Evolutionary conservation across 2,797 vertebrate genomes (phyloP).

Genomic region (Meriones psammophilus): DNA sequence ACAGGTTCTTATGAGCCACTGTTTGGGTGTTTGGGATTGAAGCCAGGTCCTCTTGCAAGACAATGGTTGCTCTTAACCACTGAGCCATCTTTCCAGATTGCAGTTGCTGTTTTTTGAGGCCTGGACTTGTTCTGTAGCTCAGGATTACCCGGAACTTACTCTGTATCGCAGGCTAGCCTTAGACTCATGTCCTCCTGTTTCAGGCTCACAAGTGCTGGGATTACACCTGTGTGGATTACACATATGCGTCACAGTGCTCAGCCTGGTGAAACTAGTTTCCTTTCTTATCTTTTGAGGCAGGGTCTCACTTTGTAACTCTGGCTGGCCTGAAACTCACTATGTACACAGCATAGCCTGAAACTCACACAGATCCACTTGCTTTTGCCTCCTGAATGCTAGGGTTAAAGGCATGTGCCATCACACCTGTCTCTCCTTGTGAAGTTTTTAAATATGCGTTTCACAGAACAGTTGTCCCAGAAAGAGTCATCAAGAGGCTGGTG

Average conservation of each 20-base stretch:
- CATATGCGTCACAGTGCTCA: background rate
- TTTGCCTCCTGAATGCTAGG: background rate
- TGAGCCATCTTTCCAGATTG: background rate
- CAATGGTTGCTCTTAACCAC: background rate
- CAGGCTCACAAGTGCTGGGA: background rate
- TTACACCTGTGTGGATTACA: background rate
- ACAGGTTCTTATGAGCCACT: background rate
- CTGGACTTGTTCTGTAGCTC: background rate
- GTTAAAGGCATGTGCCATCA: background rate
- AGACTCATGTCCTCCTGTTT: background rate
- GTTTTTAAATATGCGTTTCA: slow-evolving; percentile 25
- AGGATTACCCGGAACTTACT: background rate
- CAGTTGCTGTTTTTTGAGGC: background rate
- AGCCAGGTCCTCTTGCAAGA: background rate
- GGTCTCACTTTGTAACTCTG: background rate
- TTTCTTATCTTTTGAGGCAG: background rate
- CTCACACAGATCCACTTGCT: background rate
- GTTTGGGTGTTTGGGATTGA: background rate
- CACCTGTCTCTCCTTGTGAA: background rate
- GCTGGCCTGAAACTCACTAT: background rate
- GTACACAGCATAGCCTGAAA: background rate
- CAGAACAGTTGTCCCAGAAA: slow-evolving; percentile 9
- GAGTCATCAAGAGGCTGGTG: background rate
- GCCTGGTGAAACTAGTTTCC: slow-evolving; percentile 10
- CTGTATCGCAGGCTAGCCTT: background rate